Evolutionary conservation across 2,888 invertebrate species (phyloP), one percentile per base, ranked within the genome.

Genomic region (Lasioglossum villosulum): DNA sequence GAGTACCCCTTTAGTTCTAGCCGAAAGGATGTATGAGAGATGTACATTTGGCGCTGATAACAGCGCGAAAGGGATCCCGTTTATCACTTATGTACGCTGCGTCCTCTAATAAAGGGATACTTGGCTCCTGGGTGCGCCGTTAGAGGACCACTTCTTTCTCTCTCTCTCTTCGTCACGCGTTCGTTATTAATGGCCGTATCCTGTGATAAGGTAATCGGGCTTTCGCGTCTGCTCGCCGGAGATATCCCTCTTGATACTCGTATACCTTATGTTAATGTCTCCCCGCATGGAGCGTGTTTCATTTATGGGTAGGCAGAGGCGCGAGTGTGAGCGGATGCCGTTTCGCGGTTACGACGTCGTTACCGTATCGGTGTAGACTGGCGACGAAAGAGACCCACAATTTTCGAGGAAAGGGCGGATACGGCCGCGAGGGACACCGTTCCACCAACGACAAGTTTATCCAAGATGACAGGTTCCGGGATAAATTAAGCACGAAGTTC

Each of bases 311-410:
- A 82, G 81, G 78, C 72, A 78, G 80, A 76, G 80, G 79, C 74
- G 71, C 10, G 72, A 37, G 59, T 10, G 52, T 27, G 59, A 39
- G 48, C 48, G 56, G 78, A 19, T 78, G 88, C 82, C 85, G 86
- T 92, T 91, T 85, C 84, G 87, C 74, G 89, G 91, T 92, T 90
- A 91, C 89, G 90, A 91, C 86, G 87, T 91, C 90, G 89, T 90
- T 90, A 86, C 84, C 84, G 88, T 90, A 92, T 92, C 89, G 90
- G 86, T 83, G 86, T 89, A 87, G 71, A 80, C 85, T 82, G 86
- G 79, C 76, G 72, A 78, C 74, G 84, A 86, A 89, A 89, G 88
- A 89, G 87, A 84, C 74, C 78, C 56, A 52, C 14, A 75, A 73
- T 78, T 73, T 37, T 27, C 52, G 82, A 80, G 78, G 39, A 72